Conservation (phyloP, 2,113 vertebrate genomes). For the Madoqua kirkii region DNA sequence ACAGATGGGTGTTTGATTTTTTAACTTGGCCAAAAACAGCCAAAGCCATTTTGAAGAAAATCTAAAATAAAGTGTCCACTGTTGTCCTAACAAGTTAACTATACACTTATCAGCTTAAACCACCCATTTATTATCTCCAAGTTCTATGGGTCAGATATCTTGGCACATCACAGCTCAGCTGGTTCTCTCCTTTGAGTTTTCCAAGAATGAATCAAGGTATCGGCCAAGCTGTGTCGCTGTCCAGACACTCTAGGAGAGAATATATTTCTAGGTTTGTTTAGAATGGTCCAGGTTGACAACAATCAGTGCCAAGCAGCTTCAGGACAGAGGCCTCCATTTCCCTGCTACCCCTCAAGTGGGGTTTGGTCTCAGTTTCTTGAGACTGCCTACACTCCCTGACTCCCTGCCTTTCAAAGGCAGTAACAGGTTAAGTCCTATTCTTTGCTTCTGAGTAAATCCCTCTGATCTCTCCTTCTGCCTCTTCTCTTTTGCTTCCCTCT, state of each 20-base stretch:
- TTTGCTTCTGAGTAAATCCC: not conserved
- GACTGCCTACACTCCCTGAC: not conserved
- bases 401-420: not conserved
- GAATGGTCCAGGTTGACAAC: not conserved
- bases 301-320: not conserved
- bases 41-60: conserved; percentile 26
- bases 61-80: not conserved
- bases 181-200: not conserved
- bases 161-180: not conserved
- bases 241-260: not conserved
- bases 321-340: not conserved
- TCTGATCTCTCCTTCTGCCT: not conserved
- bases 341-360: not conserved
- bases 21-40: not conserved
- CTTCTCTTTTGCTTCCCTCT: not conserved
- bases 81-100: not conserved
- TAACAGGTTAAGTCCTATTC: not conserved
- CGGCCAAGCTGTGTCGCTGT: not conserved
- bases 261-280: not conserved
- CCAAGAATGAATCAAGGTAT: not conserved
- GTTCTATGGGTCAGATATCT: not conserved
- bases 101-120: not conserved
- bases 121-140: not conserved
- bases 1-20: not conserved
- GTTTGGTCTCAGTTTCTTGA: not conserved